phyloP scores from a whole-genome alignment of 2,113 vertebrate species.

The Macrotus californicus region DNA sequence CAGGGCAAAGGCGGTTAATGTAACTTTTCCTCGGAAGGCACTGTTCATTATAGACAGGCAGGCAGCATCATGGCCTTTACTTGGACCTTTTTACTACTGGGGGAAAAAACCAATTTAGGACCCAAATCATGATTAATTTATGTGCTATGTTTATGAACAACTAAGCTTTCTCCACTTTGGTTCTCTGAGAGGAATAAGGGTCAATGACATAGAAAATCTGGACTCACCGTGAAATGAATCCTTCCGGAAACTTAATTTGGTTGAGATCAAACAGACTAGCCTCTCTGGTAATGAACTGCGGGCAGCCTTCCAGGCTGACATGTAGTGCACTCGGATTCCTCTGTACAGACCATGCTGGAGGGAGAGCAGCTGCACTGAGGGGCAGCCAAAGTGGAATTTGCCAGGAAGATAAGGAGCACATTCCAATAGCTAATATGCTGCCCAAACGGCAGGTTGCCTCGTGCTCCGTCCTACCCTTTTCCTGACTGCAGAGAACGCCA shows the following conservation, averaged over 20 bases:
- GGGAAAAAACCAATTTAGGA: neutral
- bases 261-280: constrained; percentile 39
- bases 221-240: constrained; percentile 34
- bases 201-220: constrained; percentile 41
- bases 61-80: constrained; percentile 25
- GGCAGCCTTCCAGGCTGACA: constrained; percentile 22
- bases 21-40: neutral
- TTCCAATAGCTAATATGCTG: neutral
- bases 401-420: constrained; percentile 39
- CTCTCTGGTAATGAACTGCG: constrained; percentile 44
- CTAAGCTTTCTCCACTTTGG: constrained; percentile 15
- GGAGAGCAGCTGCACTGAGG: neutral
- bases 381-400: neutral
- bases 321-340: neutral
- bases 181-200: constrained; percentile 35
- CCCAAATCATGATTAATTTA: constrained; percentile 53
- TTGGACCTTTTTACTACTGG: constrained; percentile 51
- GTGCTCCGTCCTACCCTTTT: constrained; percentile 4
- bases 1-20: neutral
- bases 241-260: constrained; percentile 49
- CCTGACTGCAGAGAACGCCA: neutral
- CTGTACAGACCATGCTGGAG: neutral
- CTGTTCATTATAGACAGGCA: constrained; percentile 48
- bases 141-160: constrained; percentile 37
- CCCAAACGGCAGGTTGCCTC: neutral